Percentiles rank a stretch among this genome's conserved stretches.
phyloP scores from a whole-genome alignment of 2,888 invertebrate species.

The Entomobrya multifasciata region DNA sequence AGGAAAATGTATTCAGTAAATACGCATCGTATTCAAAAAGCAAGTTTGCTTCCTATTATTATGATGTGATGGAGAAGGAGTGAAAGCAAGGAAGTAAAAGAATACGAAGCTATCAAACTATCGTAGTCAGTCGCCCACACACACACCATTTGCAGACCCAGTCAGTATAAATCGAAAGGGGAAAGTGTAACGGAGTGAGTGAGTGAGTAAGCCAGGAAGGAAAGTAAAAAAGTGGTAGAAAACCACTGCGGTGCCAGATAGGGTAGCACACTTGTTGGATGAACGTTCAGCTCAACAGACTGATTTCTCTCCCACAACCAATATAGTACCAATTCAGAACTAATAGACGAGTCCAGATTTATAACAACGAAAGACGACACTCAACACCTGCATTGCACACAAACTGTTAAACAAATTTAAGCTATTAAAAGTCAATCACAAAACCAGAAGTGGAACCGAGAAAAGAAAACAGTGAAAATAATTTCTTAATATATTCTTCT shows the following conservation, averaged over 20 bases:
- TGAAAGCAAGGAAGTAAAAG: not conserved
- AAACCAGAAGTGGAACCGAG: no score
- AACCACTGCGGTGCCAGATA: slow-evolving; percentile 45
- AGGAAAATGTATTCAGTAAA: not conserved
- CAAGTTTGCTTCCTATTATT: not conserved
- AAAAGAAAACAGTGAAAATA: no score
- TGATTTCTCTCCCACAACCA: not conserved
- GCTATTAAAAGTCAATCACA: no score
- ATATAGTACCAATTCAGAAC: not conserved
- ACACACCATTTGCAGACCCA: not conserved
- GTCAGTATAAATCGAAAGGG: not conserved
- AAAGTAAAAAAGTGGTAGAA: slow-evolving; percentile 43
- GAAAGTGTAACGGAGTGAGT: not conserved
- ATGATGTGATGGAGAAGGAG: not conserved
- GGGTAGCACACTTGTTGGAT: slow-evolving; percentile 71
- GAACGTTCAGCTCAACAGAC: slow-evolving; percentile 58
- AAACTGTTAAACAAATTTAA: no score
- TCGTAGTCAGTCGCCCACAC: slow-evolving; percentile 55
- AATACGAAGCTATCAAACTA: not conserved
- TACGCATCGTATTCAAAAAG: not conserved
- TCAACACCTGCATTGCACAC: no score
- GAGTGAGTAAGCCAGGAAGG: not conserved
- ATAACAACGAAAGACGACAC: not conserved
- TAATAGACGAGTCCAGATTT: not conserved
- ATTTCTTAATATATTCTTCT: no score